Base-by-base conservation (phyloP, 2,888 invertebrate species). In the Bimastos eiseni region DNA sequence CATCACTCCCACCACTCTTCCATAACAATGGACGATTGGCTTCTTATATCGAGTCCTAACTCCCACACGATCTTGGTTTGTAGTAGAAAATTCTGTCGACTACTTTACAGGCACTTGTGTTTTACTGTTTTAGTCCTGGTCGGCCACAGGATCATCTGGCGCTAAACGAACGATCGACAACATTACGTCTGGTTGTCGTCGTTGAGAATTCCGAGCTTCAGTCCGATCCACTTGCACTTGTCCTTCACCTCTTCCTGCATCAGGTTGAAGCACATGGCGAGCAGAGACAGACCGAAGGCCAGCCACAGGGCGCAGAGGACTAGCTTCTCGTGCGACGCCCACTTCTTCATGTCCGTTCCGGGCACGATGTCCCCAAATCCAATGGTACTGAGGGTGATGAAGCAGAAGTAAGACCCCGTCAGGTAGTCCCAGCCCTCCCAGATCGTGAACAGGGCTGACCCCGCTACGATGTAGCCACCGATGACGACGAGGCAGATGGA, bases 381-480 rank as follows among this genome's bases (percentile, higher is more conserved):
- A 33, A 95, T 95, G 34, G 95, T 95, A 90, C 94, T 94, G 21
- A 95, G 93, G 5, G 95, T 95, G 91, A 95, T 94, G 92, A 95
- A 95, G 91, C 95, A 95, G 93, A 95, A 95, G 92, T 95, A 95
- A 89, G 95, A 95, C 90, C 98, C 98, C 93, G 98, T 98, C 92
- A 99, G 96, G 94, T 97, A 97, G 93, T 97, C 97, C 99, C 99
- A 99, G 83, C 97, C 96, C 91, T 99, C 99, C 98, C 98, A 99
- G 94, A 97, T 96, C 6, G 97, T 97, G 95, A 99, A 99, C 90
- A 99, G 96, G 94, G 97, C 96, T 1, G 98, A 98, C 34, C 99
- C 99, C 91, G 97, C 97, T 94, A 97, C 96, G 91, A 98, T 97
- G 94, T 97, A 97, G 94, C 97, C 97, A 93, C 98, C 96, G 96